These are phyloP conservation scores for Zalophus californianus DNA, from an alignment of 2,797 vertebrate species.

Conservation along the genomic window DNA sequence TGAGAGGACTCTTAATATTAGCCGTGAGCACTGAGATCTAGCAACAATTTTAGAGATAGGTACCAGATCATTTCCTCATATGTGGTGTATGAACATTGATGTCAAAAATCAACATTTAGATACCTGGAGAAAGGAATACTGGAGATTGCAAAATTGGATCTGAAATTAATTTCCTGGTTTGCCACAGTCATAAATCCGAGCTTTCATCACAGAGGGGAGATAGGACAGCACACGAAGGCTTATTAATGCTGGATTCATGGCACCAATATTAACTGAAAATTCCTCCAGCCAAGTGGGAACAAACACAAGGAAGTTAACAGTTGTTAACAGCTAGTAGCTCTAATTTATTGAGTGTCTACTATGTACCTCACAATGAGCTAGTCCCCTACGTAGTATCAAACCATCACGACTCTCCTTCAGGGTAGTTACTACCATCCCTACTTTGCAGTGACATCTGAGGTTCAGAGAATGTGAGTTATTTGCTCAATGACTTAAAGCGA, in stretches of 20 bases:
- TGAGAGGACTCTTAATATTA: conserved; percentile 74
- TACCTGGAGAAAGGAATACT: conserved; percentile 76
- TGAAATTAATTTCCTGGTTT: conserved; percentile 83
- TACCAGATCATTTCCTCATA: conserved; percentile 80
- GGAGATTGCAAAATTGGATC: conserved; percentile 73
- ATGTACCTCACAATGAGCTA: background rate
- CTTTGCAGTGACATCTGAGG: background rate
- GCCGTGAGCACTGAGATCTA: conserved; percentile 74
- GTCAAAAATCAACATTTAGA: conserved; percentile 80
- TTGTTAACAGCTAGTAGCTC: background rate
- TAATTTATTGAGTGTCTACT: background rate
- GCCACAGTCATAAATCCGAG: conserved; percentile 71
- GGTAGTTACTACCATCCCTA: background rate
- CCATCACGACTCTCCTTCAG: background rate
- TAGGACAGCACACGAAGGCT: conserved; percentile 48
- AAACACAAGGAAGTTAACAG: background rate
- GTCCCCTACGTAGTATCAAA: background rate
- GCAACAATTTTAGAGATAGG: conserved; percentile 68
- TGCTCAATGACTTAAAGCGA: background rate
- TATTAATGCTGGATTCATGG: conserved; percentile 37
- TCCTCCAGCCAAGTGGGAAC: background rate
- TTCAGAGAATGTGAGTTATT: conserved; percentile 1
- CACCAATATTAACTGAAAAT: conserved; percentile 63
- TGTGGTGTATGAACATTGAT: conserved; percentile 64
- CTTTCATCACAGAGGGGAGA: conserved; percentile 60